phyloP scores from a whole-genome alignment of 2,113 vertebrate genomes.

The Gambusia holbrooki region DNA sequence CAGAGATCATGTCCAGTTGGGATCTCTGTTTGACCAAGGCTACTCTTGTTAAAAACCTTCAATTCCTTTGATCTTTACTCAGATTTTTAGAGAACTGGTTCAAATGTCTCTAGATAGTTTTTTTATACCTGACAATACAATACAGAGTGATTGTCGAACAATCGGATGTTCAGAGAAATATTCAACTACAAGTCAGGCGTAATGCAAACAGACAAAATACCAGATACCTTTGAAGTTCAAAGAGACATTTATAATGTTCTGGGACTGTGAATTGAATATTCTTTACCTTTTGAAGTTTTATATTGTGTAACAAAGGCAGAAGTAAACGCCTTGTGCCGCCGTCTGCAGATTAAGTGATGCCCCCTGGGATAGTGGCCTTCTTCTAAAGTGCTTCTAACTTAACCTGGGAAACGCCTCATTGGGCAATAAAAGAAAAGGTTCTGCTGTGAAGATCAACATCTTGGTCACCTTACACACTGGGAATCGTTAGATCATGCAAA shows the following conservation, averaged over 20 bases:
- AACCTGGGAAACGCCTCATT: conserved; percentile 48
- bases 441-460: conserved; percentile 65
- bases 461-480: conserved; percentile 43
- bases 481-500: conserved; percentile 47
- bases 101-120: not conserved
- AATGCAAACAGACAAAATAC: conserved; percentile 26
- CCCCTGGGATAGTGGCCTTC: conserved; percentile 44
- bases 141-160: not conserved
- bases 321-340: conserved; percentile 49
- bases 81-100: not conserved
- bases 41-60: not conserved
- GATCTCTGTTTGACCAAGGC: not conserved
- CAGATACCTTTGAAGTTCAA: conserved; percentile 33
- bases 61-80: not conserved
- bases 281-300: conserved; percentile 63
- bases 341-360: conserved; percentile 65
- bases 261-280: conserved; percentile 53
- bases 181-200: conserved; percentile 22
- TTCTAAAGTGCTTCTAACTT: conserved; percentile 52
- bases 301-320: conserved; percentile 34
- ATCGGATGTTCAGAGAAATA: conserved; percentile 6
- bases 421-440: conserved; percentile 64
- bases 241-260: conserved; percentile 18
- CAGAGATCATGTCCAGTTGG: not conserved
- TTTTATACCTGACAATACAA: not conserved